Percentiles rank a stretch among this genome's conserved stretches.
These are phyloP conservation scores for Folsomia manolachei DNA, from an alignment of 2,888 invertebrate species.

Conservation along the genomic window DNA sequence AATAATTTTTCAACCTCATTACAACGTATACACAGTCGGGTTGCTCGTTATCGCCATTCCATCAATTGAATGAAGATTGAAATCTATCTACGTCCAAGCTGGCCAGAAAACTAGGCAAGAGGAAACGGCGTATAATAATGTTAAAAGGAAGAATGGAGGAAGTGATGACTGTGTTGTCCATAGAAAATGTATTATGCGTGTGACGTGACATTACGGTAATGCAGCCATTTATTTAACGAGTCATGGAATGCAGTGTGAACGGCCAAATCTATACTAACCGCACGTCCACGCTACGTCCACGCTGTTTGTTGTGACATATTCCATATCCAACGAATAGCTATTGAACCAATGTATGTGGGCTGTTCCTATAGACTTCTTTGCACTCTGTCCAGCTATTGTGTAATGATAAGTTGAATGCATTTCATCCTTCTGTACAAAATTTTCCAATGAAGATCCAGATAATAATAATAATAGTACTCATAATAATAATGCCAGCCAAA, in stretches of 20 bases:
- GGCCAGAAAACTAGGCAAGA: too few relatives aligned
- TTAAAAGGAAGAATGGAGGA: not conserved
- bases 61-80: too few relatives aligned
- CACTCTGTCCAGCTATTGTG: not conserved
- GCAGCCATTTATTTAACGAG: slow-evolving; percentile 9
- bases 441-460: not conserved
- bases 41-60: too few relatives aligned
- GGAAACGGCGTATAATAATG: not conserved
- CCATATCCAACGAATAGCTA: too few relatives aligned
- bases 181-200: slow-evolving; percentile 1
- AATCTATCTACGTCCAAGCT: too few relatives aligned
- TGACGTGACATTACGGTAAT: slow-evolving; percentile 19
- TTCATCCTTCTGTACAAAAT: not conserved
- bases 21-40: too few relatives aligned
- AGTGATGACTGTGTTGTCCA: slow-evolving; percentile 8
- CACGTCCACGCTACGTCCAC: too few relatives aligned
- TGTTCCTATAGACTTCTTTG: too few relatives aligned
- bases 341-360: too few relatives aligned
- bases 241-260: not conserved
- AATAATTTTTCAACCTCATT: too few relatives aligned
- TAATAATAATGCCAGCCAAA: slow-evolving; percentile 9
- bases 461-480: slow-evolving; percentile 10
- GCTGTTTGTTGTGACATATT: too few relatives aligned
- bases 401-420: not conserved
- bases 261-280: too few relatives aligned